These are phyloP conservation scores for Astyanax mexicanus DNA, from an alignment of 2,797 vertebrate genomes.

Conservation along the genomic window DNA sequence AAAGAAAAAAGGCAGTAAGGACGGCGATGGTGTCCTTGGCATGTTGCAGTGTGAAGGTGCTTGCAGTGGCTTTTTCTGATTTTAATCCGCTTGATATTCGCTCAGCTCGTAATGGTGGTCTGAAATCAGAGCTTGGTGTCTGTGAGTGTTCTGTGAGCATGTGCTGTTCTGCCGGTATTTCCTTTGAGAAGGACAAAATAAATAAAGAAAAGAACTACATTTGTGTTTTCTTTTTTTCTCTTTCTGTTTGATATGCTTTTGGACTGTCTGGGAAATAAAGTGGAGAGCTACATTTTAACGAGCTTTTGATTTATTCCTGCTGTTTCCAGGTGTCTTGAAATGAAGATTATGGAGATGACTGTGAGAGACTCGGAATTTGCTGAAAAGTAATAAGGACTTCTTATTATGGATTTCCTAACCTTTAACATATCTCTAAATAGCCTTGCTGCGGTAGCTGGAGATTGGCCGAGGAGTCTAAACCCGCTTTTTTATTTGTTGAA, in stretches of 20 bases:
- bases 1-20: conserved; percentile 34
- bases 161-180: conserved; percentile 27
- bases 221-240: conserved; percentile 20
- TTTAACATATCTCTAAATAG: conserved; percentile 1
- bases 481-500: neutral
- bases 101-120: conserved; percentile 37
- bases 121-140: conserved; percentile 44
- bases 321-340: conserved; percentile 17
- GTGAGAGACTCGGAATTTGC: neutral
- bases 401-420: neutral
- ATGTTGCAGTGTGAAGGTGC: conserved; percentile 18
- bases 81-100: conserved; percentile 41
- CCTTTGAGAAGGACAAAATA: conserved; percentile 12
- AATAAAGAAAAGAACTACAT: neutral
- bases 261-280: conserved; percentile 51
- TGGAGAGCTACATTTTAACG: conserved; percentile 35
- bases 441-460: neutral
- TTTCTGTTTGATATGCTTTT: conserved; percentile 25
- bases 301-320: conserved; percentile 42
- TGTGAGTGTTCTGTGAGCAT: conserved; percentile 49
- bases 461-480: neutral
- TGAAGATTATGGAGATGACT: conserved; percentile 5
- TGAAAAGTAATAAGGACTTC: conserved; percentile 25
- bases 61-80: conserved; percentile 21
- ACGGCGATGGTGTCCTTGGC: conserved; percentile 32